Conservation (phyloP, 2,888 invertebrate species). For the Drosophila paramelanica region DNA sequence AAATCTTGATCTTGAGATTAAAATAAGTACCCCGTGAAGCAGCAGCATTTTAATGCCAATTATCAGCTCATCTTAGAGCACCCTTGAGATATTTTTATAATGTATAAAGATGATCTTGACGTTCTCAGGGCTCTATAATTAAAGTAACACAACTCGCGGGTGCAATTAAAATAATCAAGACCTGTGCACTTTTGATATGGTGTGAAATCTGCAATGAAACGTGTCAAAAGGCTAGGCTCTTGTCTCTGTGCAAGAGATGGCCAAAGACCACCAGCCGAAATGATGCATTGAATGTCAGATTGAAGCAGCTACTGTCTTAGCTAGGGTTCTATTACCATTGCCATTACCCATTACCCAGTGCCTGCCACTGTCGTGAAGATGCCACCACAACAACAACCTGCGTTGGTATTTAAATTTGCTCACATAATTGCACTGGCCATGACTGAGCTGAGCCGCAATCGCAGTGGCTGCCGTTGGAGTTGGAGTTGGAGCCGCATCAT, state of each 20-base stretch:
- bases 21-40: not conserved
- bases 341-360: conserved; percentile 13
- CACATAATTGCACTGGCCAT: conserved; percentile 75
- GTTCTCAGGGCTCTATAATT: conserved; percentile 49
- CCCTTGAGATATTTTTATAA: conserved; percentile 19
- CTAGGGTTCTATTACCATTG: conserved; percentile 53
- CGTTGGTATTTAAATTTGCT: conserved; percentile 81
- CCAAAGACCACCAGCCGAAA: conserved; percentile 72
- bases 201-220: conserved; percentile 72
- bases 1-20: not conserved
- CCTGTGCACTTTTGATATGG: conserved; percentile 56
- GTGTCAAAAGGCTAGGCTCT: conserved; percentile 68
- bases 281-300: conserved; percentile 79
- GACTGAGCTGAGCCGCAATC: conserved; percentile 44
- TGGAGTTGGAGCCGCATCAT: conserved; percentile 66
- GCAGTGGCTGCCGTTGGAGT: conserved; percentile 20
- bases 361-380: conserved; percentile 37
- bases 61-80: conserved; percentile 32
- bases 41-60: conserved; percentile 38
- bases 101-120: conserved; percentile 26
- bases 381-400: conserved; percentile 28
- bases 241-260: conserved; percentile 17
- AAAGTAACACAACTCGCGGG: conserved; percentile 47
- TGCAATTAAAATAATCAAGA: conserved; percentile 75
- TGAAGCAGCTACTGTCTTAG: conserved; percentile 59